Conservation (phyloP, 2,888 invertebrate species). For the Drosophila dives region DNA sequence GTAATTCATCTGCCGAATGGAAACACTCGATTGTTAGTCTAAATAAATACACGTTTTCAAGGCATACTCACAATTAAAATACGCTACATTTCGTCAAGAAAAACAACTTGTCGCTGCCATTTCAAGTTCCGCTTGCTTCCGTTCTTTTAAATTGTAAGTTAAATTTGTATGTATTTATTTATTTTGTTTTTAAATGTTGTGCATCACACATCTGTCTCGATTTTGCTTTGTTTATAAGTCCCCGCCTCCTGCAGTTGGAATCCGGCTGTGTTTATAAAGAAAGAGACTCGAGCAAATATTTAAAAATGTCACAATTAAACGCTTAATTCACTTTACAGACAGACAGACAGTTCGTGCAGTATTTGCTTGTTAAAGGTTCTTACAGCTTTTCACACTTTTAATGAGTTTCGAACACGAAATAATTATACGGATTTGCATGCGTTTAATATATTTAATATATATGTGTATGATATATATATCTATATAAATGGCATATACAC, state of each 20-base stretch:
- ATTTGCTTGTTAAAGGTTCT: slow-evolving; percentile 54
- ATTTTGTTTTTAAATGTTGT: slow-evolving; percentile 8
- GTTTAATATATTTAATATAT: not conserved
- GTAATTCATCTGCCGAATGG: slow-evolving; percentile 42
- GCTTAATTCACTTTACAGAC: slow-evolving; percentile 54
- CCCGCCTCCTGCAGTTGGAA: slow-evolving; percentile 24
- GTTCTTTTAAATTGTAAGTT: slow-evolving; percentile 57
- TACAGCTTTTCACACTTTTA: slow-evolving; percentile 68
- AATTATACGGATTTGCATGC: slow-evolving; percentile 10
- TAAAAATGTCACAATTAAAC: slow-evolving; percentile 60
- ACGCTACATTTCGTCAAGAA: slow-evolving; percentile 19
- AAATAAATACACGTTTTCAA: slow-evolving; percentile 10
- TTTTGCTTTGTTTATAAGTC: slow-evolving; percentile 25
- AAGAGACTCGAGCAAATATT: slow-evolving; percentile 57
- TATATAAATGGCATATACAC: not conserved
- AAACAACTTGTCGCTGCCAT: not conserved
- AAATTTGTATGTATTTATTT: slow-evolving; percentile 33
- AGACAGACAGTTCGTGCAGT: slow-evolving; percentile 13
- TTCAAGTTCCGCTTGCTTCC: slow-evolving; percentile 39
- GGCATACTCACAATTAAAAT: slow-evolving; percentile 12
- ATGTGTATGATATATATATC: not conserved
- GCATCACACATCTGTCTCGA: slow-evolving; percentile 27
- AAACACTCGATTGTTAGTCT: slow-evolving; percentile 14
- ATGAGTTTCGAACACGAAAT: slow-evolving; percentile 45
- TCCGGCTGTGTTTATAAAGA: slow-evolving; percentile 52